Conservation (phyloP, 2,888 invertebrate species). For the Tachina fera region DNA sequence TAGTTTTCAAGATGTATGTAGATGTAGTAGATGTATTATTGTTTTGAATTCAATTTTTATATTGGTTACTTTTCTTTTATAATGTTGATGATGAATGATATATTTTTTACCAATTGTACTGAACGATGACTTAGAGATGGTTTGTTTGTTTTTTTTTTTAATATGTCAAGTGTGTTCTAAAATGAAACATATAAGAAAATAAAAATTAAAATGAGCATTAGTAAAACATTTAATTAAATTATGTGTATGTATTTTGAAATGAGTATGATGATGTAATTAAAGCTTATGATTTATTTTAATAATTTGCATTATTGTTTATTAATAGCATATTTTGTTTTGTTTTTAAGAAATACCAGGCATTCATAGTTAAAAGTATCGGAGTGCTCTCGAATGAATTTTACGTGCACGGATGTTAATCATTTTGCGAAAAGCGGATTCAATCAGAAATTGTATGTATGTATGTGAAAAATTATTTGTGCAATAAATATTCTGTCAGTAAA, state of each 20-base stretch:
- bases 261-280: slow-evolving; percentile 13
- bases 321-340: not conserved
- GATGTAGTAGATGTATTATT: not conserved
- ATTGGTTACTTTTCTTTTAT: not conserved
- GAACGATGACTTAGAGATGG: slow-evolving; percentile 35
- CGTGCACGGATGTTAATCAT: no score
- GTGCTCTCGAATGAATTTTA: no score
- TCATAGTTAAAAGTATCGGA: no score
- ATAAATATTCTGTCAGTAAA: no score
- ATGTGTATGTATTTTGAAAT: slow-evolving; percentile 21
- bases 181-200: slow-evolving; percentile 46
- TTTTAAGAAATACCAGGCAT: no score
- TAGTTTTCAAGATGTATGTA: slow-evolving; percentile 1
- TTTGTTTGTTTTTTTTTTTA: slow-evolving; percentile 10
- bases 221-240: slow-evolving; percentile 4
- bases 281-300: not conserved
- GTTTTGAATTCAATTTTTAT: not conserved
- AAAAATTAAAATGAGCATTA: slow-evolving; percentile 41
- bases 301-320: not conserved
- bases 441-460: no score
- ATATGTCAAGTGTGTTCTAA: slow-evolving; percentile 54
- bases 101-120: slow-evolving; percentile 47
- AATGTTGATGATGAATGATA: slow-evolving; percentile 39
- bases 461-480: no score
- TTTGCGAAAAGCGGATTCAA: no score